phyloP scores from a whole-genome alignment of 2,888 invertebrate species.

The Baccha elongata region DNA sequence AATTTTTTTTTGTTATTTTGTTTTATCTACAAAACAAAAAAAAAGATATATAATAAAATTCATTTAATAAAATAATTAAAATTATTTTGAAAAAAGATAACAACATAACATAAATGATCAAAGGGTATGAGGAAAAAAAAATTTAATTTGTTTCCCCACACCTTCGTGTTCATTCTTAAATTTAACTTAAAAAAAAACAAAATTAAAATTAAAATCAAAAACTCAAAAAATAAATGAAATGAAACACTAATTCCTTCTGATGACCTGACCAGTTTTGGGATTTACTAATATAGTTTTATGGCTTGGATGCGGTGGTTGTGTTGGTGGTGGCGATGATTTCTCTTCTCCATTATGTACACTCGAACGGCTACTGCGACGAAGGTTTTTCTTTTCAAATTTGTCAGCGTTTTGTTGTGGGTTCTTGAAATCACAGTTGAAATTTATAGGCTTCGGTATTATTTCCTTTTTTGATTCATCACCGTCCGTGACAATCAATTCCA shows the following conservation, averaged over 20 bases:
- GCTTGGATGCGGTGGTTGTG: constrained; percentile 72
- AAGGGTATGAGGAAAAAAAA: constrained; percentile 46
- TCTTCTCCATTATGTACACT: constrained; percentile 67
- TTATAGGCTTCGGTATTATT: constrained; percentile 52
- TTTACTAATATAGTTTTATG: constrained; percentile 82
- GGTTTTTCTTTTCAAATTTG: constrained; percentile 40
- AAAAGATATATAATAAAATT: constrained; percentile 39
- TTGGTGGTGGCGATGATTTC: constrained; percentile 62
- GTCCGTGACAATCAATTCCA: constrained; percentile 79
- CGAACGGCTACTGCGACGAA: constrained; percentile 79
- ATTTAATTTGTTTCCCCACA: constrained; percentile 35
- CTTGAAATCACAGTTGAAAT: constrained; percentile 59
- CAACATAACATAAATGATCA: constrained; percentile 61
- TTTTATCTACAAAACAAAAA: constrained; percentile 41
- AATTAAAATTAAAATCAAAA: constrained; percentile 15
- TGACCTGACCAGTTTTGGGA: constrained; percentile 82
- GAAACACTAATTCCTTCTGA: constrained; percentile 79
- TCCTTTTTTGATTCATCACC: constrained; percentile 50
- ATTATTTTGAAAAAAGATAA: constrained; percentile 38
- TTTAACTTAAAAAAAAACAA: constrained; percentile 36
- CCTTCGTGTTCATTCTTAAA: constrained; percentile 55
- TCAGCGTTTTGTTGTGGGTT: constrained; percentile 30
- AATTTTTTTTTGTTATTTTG: constrained; percentile 51
- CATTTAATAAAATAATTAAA: constrained; percentile 42
- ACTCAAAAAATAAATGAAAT: constrained; percentile 58